Evolutionary conservation across 2,888 invertebrate genomes (phyloP), one percentile per base, ranked within the genome.

Genomic region (Alcis repandata): DNA sequence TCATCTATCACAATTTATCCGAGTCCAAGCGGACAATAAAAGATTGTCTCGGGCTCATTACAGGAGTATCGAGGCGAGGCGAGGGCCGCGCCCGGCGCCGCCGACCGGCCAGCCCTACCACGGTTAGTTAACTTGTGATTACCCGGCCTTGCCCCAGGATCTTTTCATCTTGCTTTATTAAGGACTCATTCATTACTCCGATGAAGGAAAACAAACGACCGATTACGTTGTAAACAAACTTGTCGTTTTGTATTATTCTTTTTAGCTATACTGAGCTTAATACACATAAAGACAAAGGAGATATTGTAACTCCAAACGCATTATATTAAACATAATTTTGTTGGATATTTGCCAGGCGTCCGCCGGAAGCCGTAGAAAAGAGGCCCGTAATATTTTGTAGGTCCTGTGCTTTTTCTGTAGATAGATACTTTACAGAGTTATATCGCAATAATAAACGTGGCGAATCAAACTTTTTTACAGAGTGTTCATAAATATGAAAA

Each of bases 1-100:
- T 87, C 87, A 90, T 91, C 83, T 86, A 88, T 91, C 87, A 90
- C 89, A 89, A 90, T 90, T 90, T 90, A 89, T 90, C 88, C 82
- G 75, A 84, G 87, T 88, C 87, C 84, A 84, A 86, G 82, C 79
- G 83, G 87, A 89, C 86, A 88, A 87, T 88, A 89, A 91, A 88
- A 88, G 81, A 90, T 89, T 85, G 87, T 88, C 84, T 85, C 79
- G 80, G 76, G 83, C 82, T 89, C 86, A 89, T 89, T 89, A 88
- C 73, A 76, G 72, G 76, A 80, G 84, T 80, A 88, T 81, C 76
- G 81, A 76, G 71, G 77, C 75, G 79, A 76, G 64, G 71, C 70
- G 74, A 17, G 71, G n/a, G 49, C 20, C 46, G 36, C 17, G 36
- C 51, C 19, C 53, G 48, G 43, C 49, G 32, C 20, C 54, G 32